Conservation (phyloP, 2,113 vertebrate species). For the Poeciliopsis retropinna region DNA sequence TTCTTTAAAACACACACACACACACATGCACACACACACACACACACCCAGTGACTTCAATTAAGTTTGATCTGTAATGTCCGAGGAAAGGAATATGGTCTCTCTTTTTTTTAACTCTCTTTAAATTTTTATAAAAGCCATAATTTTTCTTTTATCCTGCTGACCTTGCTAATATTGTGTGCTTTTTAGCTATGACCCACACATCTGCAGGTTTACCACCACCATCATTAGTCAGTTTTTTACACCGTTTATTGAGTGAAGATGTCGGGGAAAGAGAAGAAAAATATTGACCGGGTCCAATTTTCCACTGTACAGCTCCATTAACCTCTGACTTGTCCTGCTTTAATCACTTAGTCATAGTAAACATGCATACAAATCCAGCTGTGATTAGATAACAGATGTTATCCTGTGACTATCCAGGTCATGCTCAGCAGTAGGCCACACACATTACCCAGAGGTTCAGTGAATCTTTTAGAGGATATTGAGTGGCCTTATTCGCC, state of each 20-base stretch:
- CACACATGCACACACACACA: too few relatives aligned
- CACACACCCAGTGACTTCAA: not conserved
- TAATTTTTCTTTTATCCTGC: not conserved
- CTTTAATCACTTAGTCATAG: conserved; percentile 18
- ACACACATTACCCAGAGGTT: conserved; percentile 34
- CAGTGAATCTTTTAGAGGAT: conserved; percentile 38
- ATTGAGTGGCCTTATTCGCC: conserved; percentile 72
- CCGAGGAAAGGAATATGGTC: too few relatives aligned
- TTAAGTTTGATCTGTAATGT: not conserved
- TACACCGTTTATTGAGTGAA: not conserved
- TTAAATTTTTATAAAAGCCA: too few relatives aligned
- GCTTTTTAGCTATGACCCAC: not conserved
- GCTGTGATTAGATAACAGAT: conserved; percentile 46
- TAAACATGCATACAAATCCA: conserved; percentile 10
- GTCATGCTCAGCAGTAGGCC: conserved; percentile 1
- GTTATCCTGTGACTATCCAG: conserved; percentile 11
- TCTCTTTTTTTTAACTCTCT: too few relatives aligned
- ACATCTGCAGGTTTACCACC: not conserved
- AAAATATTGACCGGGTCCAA: not conserved
- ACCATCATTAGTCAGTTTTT: not conserved
- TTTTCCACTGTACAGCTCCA: conserved; percentile 1
- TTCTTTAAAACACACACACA: too few relatives aligned
- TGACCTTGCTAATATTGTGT: not conserved
- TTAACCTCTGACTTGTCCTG: conserved; percentile 9
- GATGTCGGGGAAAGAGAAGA: not conserved